phyloP scores from a whole-genome alignment of 2,797 vertebrate genomes.

The Sebastes cheni region DNA sequence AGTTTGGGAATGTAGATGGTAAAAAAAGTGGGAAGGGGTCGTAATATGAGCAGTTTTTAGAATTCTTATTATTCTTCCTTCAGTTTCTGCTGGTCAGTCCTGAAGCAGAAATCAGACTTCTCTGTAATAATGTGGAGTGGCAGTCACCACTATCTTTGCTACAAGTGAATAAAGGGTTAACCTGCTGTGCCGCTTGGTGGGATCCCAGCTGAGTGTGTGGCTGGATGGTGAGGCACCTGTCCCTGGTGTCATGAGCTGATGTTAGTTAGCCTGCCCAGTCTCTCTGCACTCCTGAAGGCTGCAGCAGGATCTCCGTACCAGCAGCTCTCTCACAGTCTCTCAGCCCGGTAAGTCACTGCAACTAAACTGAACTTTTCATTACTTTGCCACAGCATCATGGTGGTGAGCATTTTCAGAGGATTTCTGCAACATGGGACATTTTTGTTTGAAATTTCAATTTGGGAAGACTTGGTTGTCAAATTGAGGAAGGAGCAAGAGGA shows the following conservation, averaged over 20 bases:
- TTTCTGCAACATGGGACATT: neutral
- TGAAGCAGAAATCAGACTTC: neutral
- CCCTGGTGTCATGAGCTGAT: conserved; percentile 48
- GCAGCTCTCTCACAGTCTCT: conserved; percentile 11
- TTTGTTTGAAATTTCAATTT: neutral
- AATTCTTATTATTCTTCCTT: neutral
- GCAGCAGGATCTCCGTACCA: neutral
- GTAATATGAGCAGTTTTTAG: neutral
- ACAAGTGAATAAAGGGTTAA: conserved; percentile 42
- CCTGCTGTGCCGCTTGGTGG: neutral
- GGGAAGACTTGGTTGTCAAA: neutral
- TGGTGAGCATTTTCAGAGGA: neutral
- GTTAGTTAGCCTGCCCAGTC: conserved; percentile 14
- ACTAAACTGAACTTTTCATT: neutral
- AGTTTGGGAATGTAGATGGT: neutral
- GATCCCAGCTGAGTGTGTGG: neutral
- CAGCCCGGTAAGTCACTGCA: conserved; percentile 46
- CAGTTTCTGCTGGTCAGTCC: neutral
- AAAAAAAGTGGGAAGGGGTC: neutral
- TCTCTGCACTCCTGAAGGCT: conserved; percentile 21
- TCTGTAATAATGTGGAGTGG: neutral
- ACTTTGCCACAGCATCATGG: neutral
- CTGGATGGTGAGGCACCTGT: conserved; percentile 35
- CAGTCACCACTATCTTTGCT: neutral
- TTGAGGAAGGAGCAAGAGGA: neutral